Conservation (phyloP, 2,797 vertebrate species). For the Kryptolebias ocellatus region DNA sequence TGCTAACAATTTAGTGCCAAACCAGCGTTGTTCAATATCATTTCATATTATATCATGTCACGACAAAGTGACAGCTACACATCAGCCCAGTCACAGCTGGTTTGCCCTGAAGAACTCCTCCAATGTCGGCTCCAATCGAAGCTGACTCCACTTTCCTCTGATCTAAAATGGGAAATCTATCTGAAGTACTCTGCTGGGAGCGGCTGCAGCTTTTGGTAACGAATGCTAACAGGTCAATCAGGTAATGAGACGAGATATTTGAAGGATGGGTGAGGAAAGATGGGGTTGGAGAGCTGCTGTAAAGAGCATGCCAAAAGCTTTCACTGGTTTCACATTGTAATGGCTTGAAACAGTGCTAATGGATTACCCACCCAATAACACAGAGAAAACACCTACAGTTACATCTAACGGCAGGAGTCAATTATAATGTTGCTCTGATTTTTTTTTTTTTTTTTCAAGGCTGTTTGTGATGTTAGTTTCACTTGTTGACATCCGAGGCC, state of each 20-base stretch:
- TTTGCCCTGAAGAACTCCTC: constrained; percentile 97
- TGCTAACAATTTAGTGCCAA: constrained; percentile 99
- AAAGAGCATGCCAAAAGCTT: constrained; percentile 76
- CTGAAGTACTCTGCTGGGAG: constrained; percentile 74
- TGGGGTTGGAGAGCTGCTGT: constrained; percentile 38
- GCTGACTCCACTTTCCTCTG: constrained; percentile 88
- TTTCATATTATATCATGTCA: constrained; percentile 99
- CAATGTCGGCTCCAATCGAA: constrained; percentile 91
- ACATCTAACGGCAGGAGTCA: constrained; percentile 39
- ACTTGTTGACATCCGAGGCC: constrained; percentile 20
- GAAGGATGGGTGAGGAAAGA: constrained; percentile 46
- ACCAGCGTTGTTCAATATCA: constrained; percentile 98
- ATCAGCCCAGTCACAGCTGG: constrained; percentile 96
- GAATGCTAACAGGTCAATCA: constrained; percentile 75
- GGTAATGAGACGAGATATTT: constrained; percentile 81
- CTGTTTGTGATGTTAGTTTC: constrained; percentile 7
- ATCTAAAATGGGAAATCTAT: constrained; percentile 84
- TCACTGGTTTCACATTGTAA: constrained; percentile 63
- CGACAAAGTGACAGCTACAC: constrained; percentile 91
- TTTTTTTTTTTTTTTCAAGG: constrained; percentile 14
- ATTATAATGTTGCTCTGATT: constrained; percentile 26
- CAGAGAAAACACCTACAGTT: constrained; percentile 48
- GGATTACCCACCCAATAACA: constrained; percentile 56
- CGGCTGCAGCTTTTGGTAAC: constrained; percentile 71
- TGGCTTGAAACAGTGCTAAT: constrained; percentile 65